phyloP scores from a whole-genome alignment of 2,113 vertebrate species.

The Vicugna pacos region DNA sequence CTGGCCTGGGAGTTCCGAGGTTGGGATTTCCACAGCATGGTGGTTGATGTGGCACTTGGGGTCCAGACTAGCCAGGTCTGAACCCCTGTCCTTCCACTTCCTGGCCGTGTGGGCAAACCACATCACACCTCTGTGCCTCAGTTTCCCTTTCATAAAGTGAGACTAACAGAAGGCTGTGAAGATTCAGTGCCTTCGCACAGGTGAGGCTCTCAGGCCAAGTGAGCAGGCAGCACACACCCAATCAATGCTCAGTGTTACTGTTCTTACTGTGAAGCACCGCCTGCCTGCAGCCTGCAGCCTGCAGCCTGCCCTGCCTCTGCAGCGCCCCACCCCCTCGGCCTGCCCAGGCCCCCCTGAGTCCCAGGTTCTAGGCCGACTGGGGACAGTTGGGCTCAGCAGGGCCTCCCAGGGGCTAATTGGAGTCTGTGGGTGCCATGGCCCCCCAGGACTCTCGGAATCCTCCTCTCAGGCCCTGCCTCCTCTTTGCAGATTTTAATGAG shows the following conservation, averaged over 20 bases:
- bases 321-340: background rate
- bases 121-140: background rate
- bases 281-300: background rate
- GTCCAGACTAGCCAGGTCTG: background rate
- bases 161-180: background rate
- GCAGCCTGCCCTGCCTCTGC: no score
- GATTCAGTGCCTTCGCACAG: background rate
- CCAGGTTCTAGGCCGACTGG: background rate
- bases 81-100: background rate
- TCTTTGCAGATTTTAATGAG: slow-evolving; percentile 81
- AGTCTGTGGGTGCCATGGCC: background rate
- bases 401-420: background rate
- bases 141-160: slow-evolving; percentile 3
- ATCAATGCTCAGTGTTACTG: fast-evolving
- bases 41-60: fast-evolving
- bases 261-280: background rate
- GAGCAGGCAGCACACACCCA: background rate
- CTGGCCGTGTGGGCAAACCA: background rate
- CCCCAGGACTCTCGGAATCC: background rate
- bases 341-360: background rate
- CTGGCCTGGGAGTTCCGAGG: background rate
- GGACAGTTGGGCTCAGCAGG: background rate
- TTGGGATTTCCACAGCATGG: background rate
- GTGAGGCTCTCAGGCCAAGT: background rate
- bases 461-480: background rate